phyloP scores from a whole-genome alignment of 2,113 vertebrate genomes.

The Peromyscus leucopus region DNA sequence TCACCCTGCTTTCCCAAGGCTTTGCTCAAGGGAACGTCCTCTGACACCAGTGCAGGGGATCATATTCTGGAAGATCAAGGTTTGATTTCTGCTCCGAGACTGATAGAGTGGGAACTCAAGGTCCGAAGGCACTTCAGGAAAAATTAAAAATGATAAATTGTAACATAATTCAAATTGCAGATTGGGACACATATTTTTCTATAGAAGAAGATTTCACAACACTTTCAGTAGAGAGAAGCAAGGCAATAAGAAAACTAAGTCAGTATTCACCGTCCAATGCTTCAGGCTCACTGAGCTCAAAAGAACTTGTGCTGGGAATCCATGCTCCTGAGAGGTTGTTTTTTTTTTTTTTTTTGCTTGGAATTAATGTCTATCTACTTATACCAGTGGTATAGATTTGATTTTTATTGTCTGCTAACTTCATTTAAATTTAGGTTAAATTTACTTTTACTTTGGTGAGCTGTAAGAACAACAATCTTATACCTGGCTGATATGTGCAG shows the following conservation, averaged over 20 bases:
- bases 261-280: neutral
- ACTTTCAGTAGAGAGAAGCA: neutral
- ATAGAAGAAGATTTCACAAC: neutral
- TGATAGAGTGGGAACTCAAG: neutral
- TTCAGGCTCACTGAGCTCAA: neutral
- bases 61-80: neutral
- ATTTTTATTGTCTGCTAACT: conserved; percentile 40
- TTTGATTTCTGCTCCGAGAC: neutral
- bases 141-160: conserved; percentile 50
- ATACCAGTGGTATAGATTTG: neutral
- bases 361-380: neutral
- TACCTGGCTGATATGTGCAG: neutral
- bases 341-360: neutral
- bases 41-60: neutral
- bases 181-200: neutral
- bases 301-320: neutral
- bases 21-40: neutral
- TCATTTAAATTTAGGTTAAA: neutral
- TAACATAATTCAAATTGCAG: neutral
- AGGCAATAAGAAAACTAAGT: neutral
- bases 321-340: neutral
- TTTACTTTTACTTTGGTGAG: neutral
- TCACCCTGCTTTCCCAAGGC: neutral
- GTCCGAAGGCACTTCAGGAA: neutral
- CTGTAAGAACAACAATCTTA: neutral